These are phyloP conservation scores for Scomber colias DNA, from an alignment of 2,113 vertebrate genomes.

Conservation along the genomic window DNA sequence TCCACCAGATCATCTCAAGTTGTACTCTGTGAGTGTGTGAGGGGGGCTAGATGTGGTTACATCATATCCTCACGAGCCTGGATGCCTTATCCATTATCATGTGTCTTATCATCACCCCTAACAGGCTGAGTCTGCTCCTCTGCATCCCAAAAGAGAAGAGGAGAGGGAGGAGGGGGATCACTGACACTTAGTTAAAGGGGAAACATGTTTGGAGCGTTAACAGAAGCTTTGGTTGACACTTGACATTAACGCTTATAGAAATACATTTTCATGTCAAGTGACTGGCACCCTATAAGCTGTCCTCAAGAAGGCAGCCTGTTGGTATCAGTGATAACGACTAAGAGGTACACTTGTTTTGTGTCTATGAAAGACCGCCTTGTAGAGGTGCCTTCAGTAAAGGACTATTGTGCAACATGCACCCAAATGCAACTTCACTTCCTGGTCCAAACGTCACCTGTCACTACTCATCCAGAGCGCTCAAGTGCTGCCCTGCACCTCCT, in stretches of 20 bases:
- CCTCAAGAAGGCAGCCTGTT: constrained; percentile 38
- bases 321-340: constrained; percentile 28
- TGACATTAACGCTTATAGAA: constrained; percentile 70
- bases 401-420: constrained; percentile 32
- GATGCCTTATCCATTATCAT: constrained; percentile 68
- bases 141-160: constrained; percentile 48
- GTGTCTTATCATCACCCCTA: constrained; percentile 64
- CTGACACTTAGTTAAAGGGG: constrained; percentile 70
- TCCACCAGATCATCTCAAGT: constrained; percentile 69
- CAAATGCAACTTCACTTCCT: constrained; percentile 56
- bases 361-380: constrained; percentile 38
- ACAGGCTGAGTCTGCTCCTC: constrained; percentile 48
- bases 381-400: constrained; percentile 27
- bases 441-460: constrained; percentile 70
- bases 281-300: constrained; percentile 55
- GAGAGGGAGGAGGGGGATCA: constrained; percentile 35
- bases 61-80: constrained; percentile 59
- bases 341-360: constrained; percentile 33
- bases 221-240: constrained; percentile 71
- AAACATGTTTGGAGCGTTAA: constrained; percentile 76
- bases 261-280: constrained; percentile 48
- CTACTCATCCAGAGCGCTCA: constrained; percentile 32
- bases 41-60: constrained; percentile 58
- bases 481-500: constrained; percentile 48
- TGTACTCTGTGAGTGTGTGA: constrained; percentile 48